Conservation (phyloP, 2,797 vertebrate species). For the Corythornis leucogaster region DNA sequence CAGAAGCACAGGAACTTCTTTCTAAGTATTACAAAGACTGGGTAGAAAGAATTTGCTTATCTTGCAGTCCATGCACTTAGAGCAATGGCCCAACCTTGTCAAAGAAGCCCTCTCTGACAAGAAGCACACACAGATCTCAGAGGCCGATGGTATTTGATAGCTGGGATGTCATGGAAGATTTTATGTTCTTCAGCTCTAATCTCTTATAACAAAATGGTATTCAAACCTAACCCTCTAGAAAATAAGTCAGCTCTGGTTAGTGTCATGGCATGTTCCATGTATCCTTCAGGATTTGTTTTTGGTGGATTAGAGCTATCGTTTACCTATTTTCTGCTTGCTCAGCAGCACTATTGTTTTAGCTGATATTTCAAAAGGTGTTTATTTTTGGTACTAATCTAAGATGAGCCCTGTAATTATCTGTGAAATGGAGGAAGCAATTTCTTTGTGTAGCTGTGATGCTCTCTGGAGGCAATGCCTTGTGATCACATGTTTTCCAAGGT, state of each 20-base stretch:
- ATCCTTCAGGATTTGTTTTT: conserved; percentile 24
- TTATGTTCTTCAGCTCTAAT: conserved; percentile 54
- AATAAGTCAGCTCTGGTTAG: conserved; percentile 22
- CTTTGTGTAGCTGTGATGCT: neutral
- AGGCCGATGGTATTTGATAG: neutral
- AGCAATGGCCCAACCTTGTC: neutral
- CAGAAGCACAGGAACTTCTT: neutral
- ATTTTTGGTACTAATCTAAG: conserved; percentile 54
- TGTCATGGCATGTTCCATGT: neutral
- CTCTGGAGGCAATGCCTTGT: neutral
- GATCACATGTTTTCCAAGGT: neutral
- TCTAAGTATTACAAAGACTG: neutral
- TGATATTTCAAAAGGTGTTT: conserved; percentile 38
- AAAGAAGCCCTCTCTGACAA: neutral
- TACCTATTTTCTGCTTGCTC: conserved; percentile 38
- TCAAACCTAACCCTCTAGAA: neutral
- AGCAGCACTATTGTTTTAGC: conserved; percentile 26
- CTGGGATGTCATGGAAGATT: neutral
- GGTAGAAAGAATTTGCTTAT: neutral
- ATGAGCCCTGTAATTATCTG: conserved; percentile 42
- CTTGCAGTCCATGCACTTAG: neutral
- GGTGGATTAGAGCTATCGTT: conserved; percentile 21
- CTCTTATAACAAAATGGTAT: conserved; percentile 52
- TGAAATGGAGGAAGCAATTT: conserved; percentile 22
- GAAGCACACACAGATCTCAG: neutral